A percentile compares a stretch with the other conserved stretches of the same genome.
These are phyloP conservation scores for Darevskia mixta DNA, from an alignment of 2,797 vertebrate genomes.

Conservation along the genomic window DNA sequence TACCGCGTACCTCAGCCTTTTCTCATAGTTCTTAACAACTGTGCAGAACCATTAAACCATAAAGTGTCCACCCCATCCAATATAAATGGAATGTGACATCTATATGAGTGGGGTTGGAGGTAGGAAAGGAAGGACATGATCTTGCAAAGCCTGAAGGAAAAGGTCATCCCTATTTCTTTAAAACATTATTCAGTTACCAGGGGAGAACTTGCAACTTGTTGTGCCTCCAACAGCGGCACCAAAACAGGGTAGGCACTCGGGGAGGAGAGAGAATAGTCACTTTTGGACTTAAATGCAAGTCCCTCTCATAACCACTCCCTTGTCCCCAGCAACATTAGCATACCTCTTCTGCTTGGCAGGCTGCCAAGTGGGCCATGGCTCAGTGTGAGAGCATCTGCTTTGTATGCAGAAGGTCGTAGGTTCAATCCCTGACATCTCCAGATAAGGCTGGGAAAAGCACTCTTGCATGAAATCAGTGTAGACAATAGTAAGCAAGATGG, in stretches of 20 bases:
- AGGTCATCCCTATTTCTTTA: neutral
- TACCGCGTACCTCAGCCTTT: neutral
- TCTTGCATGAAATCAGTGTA: too few relatives aligned
- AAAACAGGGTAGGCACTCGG: neutral
- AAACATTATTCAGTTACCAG: neutral
- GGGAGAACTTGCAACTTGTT: neutral
- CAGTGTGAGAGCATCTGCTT: too few relatives aligned
- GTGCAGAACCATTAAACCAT: slow-evolving; percentile 39
- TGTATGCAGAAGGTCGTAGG: too few relatives aligned
- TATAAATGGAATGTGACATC: slow-evolving; percentile 18
- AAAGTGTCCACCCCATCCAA: slow-evolving; percentile 52
- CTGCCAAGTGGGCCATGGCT: too few relatives aligned
- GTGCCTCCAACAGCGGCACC: neutral
- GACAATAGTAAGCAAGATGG: too few relatives aligned
- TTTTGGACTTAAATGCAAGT: too few relatives aligned
- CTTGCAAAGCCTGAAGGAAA: neutral
- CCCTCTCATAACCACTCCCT: too few relatives aligned
- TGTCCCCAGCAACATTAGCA: too few relatives aligned
- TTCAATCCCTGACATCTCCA: too few relatives aligned
- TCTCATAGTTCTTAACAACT: slow-evolving; percentile 34
- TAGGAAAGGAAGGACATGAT: neutral
- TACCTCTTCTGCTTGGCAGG: too few relatives aligned
- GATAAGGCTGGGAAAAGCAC: too few relatives aligned
- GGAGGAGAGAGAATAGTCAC: too few relatives aligned
- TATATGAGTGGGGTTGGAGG: slow-evolving; percentile 6